phyloP scores from a whole-genome alignment of 2,113 vertebrate species.

The Acanthochromis polyacanthus region DNA sequence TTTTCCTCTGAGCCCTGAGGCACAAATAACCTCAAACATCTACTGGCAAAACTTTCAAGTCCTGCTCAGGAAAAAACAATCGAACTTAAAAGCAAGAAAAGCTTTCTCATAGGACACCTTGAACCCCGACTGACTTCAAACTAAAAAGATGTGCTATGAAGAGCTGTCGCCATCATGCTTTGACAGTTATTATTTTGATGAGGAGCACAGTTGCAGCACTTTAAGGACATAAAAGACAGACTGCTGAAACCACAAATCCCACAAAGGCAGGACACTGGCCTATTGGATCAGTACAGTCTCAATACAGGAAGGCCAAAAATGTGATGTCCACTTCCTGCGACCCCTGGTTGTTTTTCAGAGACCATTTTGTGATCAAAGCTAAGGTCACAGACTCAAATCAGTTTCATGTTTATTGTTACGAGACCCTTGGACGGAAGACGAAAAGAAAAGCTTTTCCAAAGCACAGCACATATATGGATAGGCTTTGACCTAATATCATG shows the following conservation, averaged over 20 bases:
- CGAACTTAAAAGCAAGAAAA: neutral
- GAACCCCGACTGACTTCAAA: neutral
- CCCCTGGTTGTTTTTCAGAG: neutral
- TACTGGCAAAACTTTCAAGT: neutral
- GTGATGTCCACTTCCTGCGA: neutral
- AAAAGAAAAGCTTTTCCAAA: neutral
- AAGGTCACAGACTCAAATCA: constrained; percentile 1
- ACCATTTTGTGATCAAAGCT: neutral
- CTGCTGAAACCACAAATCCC: constrained; percentile 26
- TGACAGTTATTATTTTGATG: too few species aligned
- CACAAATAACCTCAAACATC: neutral
- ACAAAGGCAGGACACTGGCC: constrained; percentile 12
- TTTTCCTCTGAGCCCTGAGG: neutral
- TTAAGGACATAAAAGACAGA: neutral
- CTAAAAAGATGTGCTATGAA: neutral
- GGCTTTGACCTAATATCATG: neutral
- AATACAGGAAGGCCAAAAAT: neutral
- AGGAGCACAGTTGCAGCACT: too few species aligned
- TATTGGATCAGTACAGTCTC: neutral
- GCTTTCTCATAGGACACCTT: neutral
- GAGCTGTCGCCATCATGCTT: neutral
- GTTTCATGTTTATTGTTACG: too few species aligned
- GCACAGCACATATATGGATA: neutral
- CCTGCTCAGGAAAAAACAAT: neutral
- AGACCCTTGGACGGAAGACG: neutral